phyloP scores from a whole-genome alignment of 2,797 vertebrate genomes.

The Pantherophis vulpinus region DNA sequence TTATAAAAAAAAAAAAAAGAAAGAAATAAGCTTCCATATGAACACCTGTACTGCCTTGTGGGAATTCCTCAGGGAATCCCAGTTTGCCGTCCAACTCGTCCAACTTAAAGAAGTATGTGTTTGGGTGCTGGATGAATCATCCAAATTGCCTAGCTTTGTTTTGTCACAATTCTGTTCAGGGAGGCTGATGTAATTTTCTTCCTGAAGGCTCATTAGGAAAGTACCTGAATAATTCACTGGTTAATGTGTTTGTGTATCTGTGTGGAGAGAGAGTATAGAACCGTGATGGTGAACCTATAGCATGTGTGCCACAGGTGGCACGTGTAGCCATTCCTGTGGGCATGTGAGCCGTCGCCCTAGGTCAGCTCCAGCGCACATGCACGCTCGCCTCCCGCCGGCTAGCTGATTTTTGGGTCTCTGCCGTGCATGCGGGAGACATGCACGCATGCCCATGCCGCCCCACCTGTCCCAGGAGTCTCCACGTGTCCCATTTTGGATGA shows the following conservation, averaged over 20 bases:
- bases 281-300: too few species aligned
- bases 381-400: fast-evolving
- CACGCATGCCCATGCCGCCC: too few species aligned
- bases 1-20: too few species aligned
- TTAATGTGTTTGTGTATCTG: background rate
- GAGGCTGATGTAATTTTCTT: background rate
- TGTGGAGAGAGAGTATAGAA: background rate
- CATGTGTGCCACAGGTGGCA: too few species aligned
- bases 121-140: background rate
- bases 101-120: background rate
- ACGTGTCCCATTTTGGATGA: too few species aligned
- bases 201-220: background rate
- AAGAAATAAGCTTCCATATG: background rate
- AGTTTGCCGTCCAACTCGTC: background rate
- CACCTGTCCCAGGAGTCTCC: too few species aligned
- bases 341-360: too few species aligned
- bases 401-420: too few species aligned
- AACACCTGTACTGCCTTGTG: background rate
- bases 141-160: background rate
- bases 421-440: too few species aligned
- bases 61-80: background rate
- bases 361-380: fast-evolving
- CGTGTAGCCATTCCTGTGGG: too few species aligned
- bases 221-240: background rate
- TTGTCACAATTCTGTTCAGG: background rate